These are phyloP conservation scores for Eilema caniola DNA, from an alignment of 2,888 invertebrate species.

Conservation along the genomic window DNA sequence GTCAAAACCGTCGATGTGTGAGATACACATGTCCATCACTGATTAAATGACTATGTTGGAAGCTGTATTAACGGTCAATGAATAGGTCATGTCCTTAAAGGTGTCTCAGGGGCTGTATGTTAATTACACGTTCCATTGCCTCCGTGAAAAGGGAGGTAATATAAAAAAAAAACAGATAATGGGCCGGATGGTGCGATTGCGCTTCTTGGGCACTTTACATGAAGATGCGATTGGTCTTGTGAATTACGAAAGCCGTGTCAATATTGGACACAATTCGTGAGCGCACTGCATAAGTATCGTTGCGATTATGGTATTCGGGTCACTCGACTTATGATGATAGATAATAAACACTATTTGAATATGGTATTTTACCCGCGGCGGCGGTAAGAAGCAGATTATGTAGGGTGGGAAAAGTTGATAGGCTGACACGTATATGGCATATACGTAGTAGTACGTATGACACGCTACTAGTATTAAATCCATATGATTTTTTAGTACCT, in stretches of 20 bases:
- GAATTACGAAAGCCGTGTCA: not conserved
- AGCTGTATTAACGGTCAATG: not conserved
- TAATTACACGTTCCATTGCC: conserved; percentile 2
- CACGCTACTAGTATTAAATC: too few relatives aligned
- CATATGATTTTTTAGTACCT: too few relatives aligned
- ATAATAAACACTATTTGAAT: not conserved
- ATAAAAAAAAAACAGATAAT: not conserved
- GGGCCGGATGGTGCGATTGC: not conserved
- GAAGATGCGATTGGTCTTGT: not conserved
- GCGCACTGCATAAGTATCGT: not conserved
- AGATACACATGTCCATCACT: not conserved
- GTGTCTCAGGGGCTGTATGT: conserved; percentile 1
- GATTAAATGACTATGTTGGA: not conserved
- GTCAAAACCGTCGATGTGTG: not conserved
- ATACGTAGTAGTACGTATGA: too few relatives aligned
- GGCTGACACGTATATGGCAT: too few relatives aligned
- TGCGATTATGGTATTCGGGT: not conserved
- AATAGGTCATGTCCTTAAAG: not conserved
- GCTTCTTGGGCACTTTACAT: not conserved
- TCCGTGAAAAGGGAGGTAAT: not conserved
- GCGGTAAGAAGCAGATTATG: too few relatives aligned
- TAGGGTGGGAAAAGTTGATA: too few relatives aligned
- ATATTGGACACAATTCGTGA: not conserved
- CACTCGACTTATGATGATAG: not conserved
- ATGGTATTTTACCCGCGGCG: too few relatives aligned